Percentiles rank a stretch among this genome's conserved stretches.
Evolutionary conservation across 2,797 vertebrate genomes (phyloP).

Genomic region (Remorina albescens): DNA sequence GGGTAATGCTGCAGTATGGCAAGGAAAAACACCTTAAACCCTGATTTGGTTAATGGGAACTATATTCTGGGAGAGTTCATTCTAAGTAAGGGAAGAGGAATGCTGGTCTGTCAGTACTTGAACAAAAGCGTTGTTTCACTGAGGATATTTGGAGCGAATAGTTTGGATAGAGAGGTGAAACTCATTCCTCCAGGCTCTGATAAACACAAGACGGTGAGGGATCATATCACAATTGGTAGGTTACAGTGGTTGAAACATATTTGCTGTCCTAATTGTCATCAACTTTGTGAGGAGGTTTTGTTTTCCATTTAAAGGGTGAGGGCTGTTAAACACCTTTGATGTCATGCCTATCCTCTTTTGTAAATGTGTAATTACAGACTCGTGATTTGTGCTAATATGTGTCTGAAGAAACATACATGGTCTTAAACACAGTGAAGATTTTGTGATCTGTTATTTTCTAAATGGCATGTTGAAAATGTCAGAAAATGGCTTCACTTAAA

Average conservation of each 20-base stretch:
- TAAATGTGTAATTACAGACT: constrained; percentile 45
- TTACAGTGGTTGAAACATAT: constrained; percentile 36
- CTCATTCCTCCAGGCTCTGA: constrained; percentile 53
- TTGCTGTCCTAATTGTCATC: constrained; percentile 56
- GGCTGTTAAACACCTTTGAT: constrained; percentile 45
- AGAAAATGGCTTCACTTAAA: constrained; percentile 81
- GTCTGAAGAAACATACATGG: constrained; percentile 44
- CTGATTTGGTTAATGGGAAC: constrained; percentile 35
- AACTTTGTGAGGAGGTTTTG: constrained; percentile 41
- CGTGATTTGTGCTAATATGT: constrained; percentile 45
- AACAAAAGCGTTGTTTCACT: constrained; percentile 67
- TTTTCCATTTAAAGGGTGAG: constrained; percentile 44
- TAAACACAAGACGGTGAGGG: constrained; percentile 57
- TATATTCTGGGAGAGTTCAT: constrained; percentile 34
- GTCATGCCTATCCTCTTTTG: constrained; percentile 24
- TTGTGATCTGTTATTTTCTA: constrained; percentile 66
- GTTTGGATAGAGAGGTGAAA: constrained; percentile 69
- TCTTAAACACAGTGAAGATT: constrained; percentile 52
- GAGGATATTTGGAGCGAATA: constrained; percentile 50
- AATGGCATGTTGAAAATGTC: constrained; percentile 78
- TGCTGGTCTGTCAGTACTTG: constrained; percentile 51
- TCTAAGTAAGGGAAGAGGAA: constrained; percentile 52
- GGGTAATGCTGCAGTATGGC: constrained; percentile 42
- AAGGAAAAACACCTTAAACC: constrained; percentile 34
- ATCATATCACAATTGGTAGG: constrained; percentile 61